phyloP scores from a whole-genome alignment of 2,888 invertebrate species.

The Eurytoma californica region DNA sequence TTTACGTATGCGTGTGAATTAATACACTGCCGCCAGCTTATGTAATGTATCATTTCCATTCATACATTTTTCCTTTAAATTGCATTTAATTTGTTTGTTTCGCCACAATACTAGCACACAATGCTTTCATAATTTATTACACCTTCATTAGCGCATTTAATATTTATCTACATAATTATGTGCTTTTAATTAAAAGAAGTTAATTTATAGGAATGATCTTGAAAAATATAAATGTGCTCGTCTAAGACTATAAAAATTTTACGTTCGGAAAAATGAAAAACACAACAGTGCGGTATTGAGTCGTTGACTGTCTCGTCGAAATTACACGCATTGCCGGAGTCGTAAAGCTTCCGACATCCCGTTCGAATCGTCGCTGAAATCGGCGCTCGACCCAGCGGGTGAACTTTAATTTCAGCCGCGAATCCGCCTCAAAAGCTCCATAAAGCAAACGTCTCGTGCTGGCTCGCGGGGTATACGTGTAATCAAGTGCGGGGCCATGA shows the following conservation, averaged over 20 bases:
- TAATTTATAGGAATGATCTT: no score
- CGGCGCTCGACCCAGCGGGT: constrained; percentile 37
- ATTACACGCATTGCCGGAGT: constrained; percentile 4
- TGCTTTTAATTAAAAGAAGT: no score
- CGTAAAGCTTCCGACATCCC: constrained; percentile 9
- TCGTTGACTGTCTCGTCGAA: neutral
- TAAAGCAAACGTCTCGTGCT: constrained; percentile 30
- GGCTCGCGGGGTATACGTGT: constrained; percentile 25
- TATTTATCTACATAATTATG: no score
- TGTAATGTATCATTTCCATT: neutral
- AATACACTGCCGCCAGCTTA: neutral
- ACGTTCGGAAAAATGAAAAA: neutral
- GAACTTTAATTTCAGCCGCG: constrained; percentile 55
- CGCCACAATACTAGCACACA: no score
- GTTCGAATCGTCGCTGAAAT: constrained; percentile 30
- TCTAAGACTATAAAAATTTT: no score
- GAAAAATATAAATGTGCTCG: no score
- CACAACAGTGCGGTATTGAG: neutral
- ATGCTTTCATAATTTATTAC: no score
- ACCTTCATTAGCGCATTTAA: no score
- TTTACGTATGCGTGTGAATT: neutral
- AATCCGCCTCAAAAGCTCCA: neutral
- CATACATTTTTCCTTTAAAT: neutral
- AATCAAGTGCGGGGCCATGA: constrained; percentile 14
- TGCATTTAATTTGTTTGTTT: no score